Percentiles rank a stretch among this genome's conserved stretches.
phyloP scores from a whole-genome alignment of 2,888 invertebrate genomes.

The Apamea crenata region DNA sequence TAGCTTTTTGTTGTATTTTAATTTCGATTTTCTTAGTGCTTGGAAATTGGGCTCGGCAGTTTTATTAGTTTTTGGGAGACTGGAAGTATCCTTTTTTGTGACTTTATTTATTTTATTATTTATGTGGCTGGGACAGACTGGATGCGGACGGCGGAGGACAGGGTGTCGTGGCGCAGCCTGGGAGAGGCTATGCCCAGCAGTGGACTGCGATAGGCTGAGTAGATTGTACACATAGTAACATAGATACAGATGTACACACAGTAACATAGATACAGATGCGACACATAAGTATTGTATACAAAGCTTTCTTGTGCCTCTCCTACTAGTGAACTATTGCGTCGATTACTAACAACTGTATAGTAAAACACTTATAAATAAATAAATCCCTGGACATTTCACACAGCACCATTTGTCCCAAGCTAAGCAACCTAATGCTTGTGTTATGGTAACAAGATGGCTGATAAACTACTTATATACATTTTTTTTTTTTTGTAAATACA shows the following conservation, averaged over 20 bases:
- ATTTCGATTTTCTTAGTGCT: neutral
- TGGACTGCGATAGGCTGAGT: neutral
- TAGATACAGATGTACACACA: neutral
- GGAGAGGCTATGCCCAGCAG: neutral
- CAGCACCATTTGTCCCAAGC: no score
- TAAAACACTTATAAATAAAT: no score
- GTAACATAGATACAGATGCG: neutral
- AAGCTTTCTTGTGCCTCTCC: neutral
- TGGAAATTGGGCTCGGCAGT: neutral
- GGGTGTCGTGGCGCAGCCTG: neutral
- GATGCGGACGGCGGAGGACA: neutral
- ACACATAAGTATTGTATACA: neutral
- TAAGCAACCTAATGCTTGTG: no score
- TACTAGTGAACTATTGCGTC: neutral
- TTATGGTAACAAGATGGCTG: no score
- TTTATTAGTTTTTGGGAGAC: slow-evolving; percentile 5
- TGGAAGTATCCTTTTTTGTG: neutral
- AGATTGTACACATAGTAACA: neutral
- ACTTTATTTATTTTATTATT: neutral
- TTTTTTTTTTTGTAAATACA: no score
- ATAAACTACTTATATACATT: no score
- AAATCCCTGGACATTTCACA: no score
- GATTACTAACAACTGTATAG: neutral
- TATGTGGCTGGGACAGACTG: neutral
- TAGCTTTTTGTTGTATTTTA: slow-evolving; percentile 16